These are phyloP conservation scores for Crenuchus spilurus DNA, from an alignment of 2,797 vertebrate species.

Conservation along the genomic window DNA sequence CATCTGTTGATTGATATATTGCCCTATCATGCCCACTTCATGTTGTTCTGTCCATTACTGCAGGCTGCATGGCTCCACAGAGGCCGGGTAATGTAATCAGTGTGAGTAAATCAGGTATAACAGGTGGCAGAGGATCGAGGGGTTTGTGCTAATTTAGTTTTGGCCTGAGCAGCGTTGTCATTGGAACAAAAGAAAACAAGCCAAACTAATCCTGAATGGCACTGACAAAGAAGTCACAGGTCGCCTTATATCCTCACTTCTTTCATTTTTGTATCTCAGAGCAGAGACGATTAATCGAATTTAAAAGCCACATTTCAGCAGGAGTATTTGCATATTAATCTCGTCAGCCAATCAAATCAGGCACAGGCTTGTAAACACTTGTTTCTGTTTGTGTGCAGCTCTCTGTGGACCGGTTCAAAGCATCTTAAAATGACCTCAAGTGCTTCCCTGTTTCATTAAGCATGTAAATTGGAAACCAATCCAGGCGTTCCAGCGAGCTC, in stretches of 20 bases:
- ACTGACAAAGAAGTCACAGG: background rate
- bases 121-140: slow-evolving; percentile 58
- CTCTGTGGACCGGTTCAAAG: background rate
- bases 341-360: background rate
- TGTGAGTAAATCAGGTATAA: slow-evolving; percentile 54
- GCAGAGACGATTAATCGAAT: background rate
- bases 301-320: background rate
- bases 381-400: background rate
- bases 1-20: background rate
- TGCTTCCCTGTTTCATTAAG: background rate
- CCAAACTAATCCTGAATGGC: slow-evolving; percentile 42
- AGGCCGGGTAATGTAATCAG: slow-evolving; percentile 49
- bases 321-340: background rate
- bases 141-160: slow-evolving; percentile 55
- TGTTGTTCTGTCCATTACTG: slow-evolving; percentile 14
- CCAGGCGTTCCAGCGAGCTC: background rate
- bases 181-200: slow-evolving; percentile 54
- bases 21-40: background rate
- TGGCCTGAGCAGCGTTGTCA: slow-evolving; percentile 54
- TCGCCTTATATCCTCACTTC: background rate
- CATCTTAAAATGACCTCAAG: background rate
- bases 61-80: slow-evolving; percentile 19
- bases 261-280: background rate
- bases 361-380: background rate
- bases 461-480: background rate